Base-by-base conservation (phyloP, 2,888 invertebrate genomes). In the Pseudoips prasinana region DNA sequence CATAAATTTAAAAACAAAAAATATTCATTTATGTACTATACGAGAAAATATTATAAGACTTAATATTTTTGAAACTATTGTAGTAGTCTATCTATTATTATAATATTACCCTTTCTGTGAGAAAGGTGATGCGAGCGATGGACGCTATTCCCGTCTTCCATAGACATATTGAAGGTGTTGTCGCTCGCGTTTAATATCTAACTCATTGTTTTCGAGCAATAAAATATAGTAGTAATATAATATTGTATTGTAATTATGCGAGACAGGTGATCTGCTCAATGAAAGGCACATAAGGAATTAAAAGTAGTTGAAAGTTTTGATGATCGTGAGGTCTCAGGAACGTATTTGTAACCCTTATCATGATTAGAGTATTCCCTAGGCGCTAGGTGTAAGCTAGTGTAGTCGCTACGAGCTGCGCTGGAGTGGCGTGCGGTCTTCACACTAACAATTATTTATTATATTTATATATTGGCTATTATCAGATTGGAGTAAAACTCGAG, bases 211-310 rank as follows among this genome's bases (percentile, higher is more conserved):
- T 68, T 68, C 58, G 61, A 76, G 75, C 70, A 73, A 56, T 57
- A 57, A 73, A 76, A 66, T 47, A 58, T 61, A 56, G 64, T 72
- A 62, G 63, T 65, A 28, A 19, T 51, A 3, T 56, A 61, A 51
- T 64, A 64, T 58, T 64, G 49, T 65, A 60, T 64, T 59, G 44
- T 64, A 63, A 51, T 50, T 56, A 58, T 50, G 48, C 56, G 58
- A 71, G 76, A 70, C 76, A 76, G 75, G 62, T 65, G 58, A 68
- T 67, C 80, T 80, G 84, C 81, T 80, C 83, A 78, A 72, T 51
- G 54, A 52, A 72, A 75, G 68, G 86, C 86, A 86, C 85, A 71
- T 74, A 70, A 85, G 86, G 86, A 86, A 86, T 87, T 87, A 75
- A 82, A 66, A 41, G 82, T 84, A 85, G 81, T 63, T 49, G 56